Evolutionary conservation across 2,797 vertebrate genomes (phyloP).

Genomic region (Sebastes iracundus): DNA sequence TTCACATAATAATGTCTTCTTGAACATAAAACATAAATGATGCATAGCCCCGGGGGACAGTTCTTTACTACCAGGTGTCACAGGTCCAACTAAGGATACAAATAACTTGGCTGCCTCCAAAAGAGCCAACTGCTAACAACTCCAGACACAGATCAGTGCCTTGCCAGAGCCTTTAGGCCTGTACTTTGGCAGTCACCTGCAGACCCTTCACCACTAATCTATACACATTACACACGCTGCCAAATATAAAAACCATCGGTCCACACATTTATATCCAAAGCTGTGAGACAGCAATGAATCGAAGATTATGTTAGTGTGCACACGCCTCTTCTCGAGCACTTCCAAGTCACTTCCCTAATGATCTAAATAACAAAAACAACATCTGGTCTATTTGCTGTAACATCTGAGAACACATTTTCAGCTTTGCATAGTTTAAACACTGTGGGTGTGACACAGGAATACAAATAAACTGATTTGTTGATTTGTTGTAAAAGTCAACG

Average conservation of each 20-base stretch:
- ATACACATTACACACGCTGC: not conserved
- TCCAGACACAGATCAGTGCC: not conserved
- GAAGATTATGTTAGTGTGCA: not conserved
- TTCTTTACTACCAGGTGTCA: not conserved
- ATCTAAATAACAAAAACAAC: conserved; percentile 25
- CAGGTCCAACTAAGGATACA: not conserved
- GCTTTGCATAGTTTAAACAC: not conserved
- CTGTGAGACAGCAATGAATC: not conserved
- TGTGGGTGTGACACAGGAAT: not conserved
- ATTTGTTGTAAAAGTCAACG: not conserved
- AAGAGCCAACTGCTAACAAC: not conserved
- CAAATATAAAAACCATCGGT: not conserved
- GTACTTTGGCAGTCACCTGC: conserved; percentile 11
- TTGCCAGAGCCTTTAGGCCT: conserved; percentile 1
- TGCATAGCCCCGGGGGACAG: not conserved
- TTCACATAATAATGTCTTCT: not conserved
- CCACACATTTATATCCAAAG: not conserved
- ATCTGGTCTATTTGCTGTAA: conserved; percentile 13
- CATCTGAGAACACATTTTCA: conserved; percentile 7
- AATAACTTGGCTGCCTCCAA: not conserved
- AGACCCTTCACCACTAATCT: not conserved
- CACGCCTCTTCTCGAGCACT: not conserved
- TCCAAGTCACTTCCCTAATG: conserved; percentile 18
- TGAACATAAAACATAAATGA: not conserved
- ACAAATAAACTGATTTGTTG: not conserved